Evolutionary conservation across 1,140 invertebrate species (phyloP).

Genomic region (Helicoverpa armigera): DNA sequence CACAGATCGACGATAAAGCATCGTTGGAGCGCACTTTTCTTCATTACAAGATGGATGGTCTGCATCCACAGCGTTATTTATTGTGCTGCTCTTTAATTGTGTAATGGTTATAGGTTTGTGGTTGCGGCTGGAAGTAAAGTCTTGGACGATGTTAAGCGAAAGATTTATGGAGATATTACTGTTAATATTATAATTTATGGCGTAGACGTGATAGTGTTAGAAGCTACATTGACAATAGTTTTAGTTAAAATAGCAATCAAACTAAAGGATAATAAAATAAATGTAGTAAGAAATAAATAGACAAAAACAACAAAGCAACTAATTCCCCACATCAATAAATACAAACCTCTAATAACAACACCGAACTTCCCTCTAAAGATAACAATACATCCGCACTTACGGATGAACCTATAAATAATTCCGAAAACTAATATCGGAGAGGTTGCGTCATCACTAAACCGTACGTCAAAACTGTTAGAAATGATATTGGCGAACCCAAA

Average conservation of each 20-base stretch:
- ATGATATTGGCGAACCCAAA: slow-evolving; percentile 47
- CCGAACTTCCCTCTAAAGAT: slow-evolving; percentile 27
- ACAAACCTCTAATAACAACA: slow-evolving; percentile 27
- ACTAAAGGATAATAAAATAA: neutral
- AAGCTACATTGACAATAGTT: too few relatives aligned
- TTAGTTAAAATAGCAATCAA: too few relatives aligned
- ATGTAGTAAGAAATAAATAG: neutral
- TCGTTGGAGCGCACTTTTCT: slow-evolving; percentile 85
- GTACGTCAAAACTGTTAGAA: slow-evolving; percentile 49
- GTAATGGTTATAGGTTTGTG: slow-evolving; percentile 41
- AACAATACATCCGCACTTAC: slow-evolving; percentile 42
- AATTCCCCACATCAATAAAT: slow-evolving; percentile 18
- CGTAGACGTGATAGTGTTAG: too few relatives aligned
- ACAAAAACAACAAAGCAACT: neutral
- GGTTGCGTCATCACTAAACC: slow-evolving; percentile 47
- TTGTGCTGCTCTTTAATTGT: slow-evolving; percentile 45
- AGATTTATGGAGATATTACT: too few relatives aligned
- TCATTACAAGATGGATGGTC: slow-evolving; percentile 85
- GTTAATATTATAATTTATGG: too few relatives aligned
- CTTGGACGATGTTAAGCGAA: neutral
- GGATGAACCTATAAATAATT: slow-evolving; percentile 41
- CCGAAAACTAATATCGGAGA: slow-evolving; percentile 44
- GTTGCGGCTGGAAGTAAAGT: slow-evolving; percentile 3
- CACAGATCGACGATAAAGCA: slow-evolving; percentile 86
- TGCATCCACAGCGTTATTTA: slow-evolving; percentile 64